Base-by-base conservation (phyloP, 92 coral and sea anemone genomes). In the Galaxea fascicularis region DNA sequence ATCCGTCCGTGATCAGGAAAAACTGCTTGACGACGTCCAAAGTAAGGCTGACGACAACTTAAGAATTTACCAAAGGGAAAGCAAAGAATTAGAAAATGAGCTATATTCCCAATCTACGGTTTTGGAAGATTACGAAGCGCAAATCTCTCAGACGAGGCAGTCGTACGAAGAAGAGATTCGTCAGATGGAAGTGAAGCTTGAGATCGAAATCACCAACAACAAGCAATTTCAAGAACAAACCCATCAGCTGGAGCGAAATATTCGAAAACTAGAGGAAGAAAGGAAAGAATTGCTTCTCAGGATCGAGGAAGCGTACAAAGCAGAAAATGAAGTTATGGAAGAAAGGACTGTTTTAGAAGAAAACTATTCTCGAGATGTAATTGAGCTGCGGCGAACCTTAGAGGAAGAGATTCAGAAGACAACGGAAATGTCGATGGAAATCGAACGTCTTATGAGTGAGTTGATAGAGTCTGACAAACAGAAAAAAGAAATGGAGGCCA, bases 271-370 rank as follows among this genome's bases (percentile, higher is more conserved):
- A 9, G 98, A 94, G 74, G 83, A 73, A 56, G 98, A 94, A 84
- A 72, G 98, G 29, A 92, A 86, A 21, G 95, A 91, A 86, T 76
- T 94, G 87, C 89, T 91, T n/a, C 78, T 88, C 22, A 94, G 80
- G 75, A 77, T 94, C 49, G 98, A 94, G 52, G 85, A 86, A 63
- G 81, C 94, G 18, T 94, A 94, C 76, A 89, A 83, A 30, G 82
- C 90, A 28, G 98, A 94, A 85, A 89, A 89, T 41, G 91, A 91
- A 41, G 81, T 87, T 71, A 58, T 92, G 20, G 56, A 53, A 17
- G 89, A 93, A 45, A 72, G 95, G 26, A 81, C 82, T 25, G 78
- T 76, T 8, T 78, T 94, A 26, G 95, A 91, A 54, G 93, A 85
- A 21, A 86, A 84, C 9, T 94, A 89, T 83, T 85, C 92, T 8